Percentiles rank a stretch among this genome's conserved stretches.
Evolutionary conservation across 2,888 invertebrate genomes (phyloP).

Genomic region (Diplazon laetatorius): DNA sequence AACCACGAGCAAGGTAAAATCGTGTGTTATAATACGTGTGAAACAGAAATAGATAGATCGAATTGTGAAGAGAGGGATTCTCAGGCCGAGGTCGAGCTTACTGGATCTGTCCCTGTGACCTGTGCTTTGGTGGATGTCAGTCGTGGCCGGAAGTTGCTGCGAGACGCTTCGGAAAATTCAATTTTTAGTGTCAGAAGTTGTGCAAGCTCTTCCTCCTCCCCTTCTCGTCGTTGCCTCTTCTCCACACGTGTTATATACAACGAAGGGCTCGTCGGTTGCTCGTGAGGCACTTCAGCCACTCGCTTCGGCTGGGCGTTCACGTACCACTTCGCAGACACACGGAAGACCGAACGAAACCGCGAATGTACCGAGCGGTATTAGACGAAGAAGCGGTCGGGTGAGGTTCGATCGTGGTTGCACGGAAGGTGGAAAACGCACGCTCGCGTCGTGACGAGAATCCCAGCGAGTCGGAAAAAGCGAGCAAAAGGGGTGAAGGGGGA

Average conservation of each 20-base stretch:
- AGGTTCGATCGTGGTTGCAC: constrained; percentile 9
- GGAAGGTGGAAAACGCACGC: constrained; percentile 7
- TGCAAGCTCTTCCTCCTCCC: no score
- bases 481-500: constrained; percentile 14
- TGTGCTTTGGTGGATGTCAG: background rate
- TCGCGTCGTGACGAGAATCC: constrained; percentile 35
- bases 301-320: constrained; percentile 27
- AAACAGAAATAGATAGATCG: background rate
- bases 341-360: constrained; percentile 30
- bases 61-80: background rate
- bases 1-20: no score
- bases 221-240: constrained; percentile 7
- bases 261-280: constrained; percentile 10
- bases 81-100: background rate
- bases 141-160: constrained; percentile 29
- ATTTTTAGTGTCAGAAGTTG: constrained; percentile 59
- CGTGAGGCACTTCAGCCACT: constrained; percentile 24
- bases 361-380: constrained; percentile 32
- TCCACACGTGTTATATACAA: background rate
- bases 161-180: constrained; percentile 45
- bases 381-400: constrained; percentile 26
- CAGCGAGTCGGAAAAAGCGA: constrained; percentile 22
- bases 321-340: constrained; percentile 25
- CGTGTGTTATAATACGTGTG: background rate
- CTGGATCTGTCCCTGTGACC: background rate